Evolutionary conservation across 2,113 vertebrate genomes (phyloP).

Genomic region (Phycodurus eques): DNA sequence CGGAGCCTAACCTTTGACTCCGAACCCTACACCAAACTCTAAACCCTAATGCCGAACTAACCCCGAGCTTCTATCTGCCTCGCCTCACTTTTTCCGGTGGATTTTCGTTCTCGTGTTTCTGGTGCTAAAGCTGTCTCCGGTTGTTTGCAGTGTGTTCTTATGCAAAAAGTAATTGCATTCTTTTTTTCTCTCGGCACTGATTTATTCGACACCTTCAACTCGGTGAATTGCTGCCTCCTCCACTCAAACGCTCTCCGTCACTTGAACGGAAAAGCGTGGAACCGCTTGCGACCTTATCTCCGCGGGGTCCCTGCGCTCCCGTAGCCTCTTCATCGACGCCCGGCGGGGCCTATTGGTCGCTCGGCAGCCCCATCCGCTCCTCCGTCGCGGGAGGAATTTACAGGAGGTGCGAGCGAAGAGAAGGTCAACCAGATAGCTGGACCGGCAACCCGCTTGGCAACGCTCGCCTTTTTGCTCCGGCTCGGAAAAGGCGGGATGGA

Average conservation of each 20-base stretch:
- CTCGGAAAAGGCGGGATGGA: neutral
- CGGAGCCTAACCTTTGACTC: too few species aligned
- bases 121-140: too few species aligned
- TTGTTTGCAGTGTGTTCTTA: too few species aligned
- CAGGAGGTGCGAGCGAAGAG: constrained; percentile 52
- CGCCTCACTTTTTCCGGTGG: too few species aligned
- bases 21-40: too few species aligned
- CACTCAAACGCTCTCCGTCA: neutral
- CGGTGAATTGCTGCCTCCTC: neutral
- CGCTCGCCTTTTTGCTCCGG: neutral
- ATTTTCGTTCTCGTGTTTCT: too few species aligned
- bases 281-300: constrained; percentile 23
- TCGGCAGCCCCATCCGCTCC: constrained; percentile 54
- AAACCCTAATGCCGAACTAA: too few species aligned
- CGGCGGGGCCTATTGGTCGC: constrained; percentile 64
- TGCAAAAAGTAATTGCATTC: too few species aligned
- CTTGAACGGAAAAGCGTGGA: constrained; percentile 33
- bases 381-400: constrained; percentile 49
- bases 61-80: too few species aligned
- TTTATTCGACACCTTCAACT: neutral
- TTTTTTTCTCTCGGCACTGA: too few species aligned
- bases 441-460: neutral
- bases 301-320: constrained; percentile 40
- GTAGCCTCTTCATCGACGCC: constrained; percentile 58
- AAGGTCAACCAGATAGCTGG: constrained; percentile 19